phyloP scores from a whole-genome alignment of 1,140 invertebrate genomes.

The Holcopasites calliopsidis region DNA sequence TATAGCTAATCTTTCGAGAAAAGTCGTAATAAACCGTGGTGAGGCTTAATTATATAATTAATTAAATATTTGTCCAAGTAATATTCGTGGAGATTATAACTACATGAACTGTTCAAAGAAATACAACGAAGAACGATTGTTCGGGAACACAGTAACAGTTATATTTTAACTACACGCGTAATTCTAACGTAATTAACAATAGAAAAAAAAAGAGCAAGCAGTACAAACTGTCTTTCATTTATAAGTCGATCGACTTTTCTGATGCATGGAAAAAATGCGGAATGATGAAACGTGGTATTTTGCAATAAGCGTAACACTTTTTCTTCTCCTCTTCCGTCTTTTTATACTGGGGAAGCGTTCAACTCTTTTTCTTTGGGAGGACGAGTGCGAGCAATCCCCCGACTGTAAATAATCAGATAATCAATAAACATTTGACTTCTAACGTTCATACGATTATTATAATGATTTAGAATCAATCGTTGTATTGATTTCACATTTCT shows the following conservation, averaged over 20 bases:
- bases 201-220: background rate
- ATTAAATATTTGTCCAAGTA: background rate
- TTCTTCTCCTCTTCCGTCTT: background rate
- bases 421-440: background rate
- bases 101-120: background rate
- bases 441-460: no score
- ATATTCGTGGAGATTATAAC: background rate
- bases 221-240: background rate
- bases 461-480: no score
- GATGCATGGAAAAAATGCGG: background rate
- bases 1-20: no score
- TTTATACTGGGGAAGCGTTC: background rate
- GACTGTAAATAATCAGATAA: constrained; percentile 37
- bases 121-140: background rate
- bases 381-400: constrained; percentile 36
- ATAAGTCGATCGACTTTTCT: background rate
- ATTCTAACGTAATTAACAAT: background rate
- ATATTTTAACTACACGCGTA: background rate
- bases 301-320: constrained; percentile 12
- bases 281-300: constrained; percentile 2
- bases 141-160: background rate
- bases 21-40: no score
- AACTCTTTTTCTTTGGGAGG: constrained; percentile 47
- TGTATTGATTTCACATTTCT: no score
- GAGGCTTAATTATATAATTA: background rate